Percentiles rank a stretch among this genome's conserved stretches.
phyloP scores from a whole-genome alignment of 2,888 invertebrate genomes.

The Cinara cedri region DNA sequence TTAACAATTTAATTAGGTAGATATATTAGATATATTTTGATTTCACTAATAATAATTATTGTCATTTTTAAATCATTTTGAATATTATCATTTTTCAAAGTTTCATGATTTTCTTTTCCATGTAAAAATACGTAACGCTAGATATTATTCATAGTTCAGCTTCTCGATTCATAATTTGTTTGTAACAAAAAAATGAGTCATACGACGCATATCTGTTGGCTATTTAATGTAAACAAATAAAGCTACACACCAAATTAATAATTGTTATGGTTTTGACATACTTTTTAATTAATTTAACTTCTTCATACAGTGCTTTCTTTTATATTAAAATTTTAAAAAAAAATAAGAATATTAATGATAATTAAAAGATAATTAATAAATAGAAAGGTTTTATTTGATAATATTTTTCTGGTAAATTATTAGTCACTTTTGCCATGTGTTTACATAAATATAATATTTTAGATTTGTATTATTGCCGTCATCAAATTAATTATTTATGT shows the following conservation, averaged over 20 bases:
- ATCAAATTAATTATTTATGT: background rate
- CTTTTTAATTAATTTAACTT: no score
- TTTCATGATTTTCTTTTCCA: background rate
- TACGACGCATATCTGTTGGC: background rate
- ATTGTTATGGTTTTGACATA: no score
- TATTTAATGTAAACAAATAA: background rate
- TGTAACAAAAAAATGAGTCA: background rate
- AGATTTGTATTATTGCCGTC: constrained; percentile 24
- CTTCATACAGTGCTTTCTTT: no score
- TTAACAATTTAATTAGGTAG: background rate
- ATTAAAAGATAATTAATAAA: no score
- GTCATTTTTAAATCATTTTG: background rate
- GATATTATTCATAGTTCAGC: constrained; percentile 1
- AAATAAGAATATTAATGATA: no score
- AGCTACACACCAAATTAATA: background rate
- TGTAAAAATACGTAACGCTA: background rate
- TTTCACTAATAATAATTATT: background rate
- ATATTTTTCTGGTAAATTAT: no score
- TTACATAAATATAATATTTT: background rate
- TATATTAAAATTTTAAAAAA: no score
- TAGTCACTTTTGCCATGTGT: no score
- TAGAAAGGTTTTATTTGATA: no score
- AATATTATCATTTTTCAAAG: background rate
- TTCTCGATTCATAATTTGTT: background rate
- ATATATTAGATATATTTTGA: no score